Evolutionary conservation across 2,797 vertebrate species (phyloP).

Genomic region (Sebastes glaucus): DNA sequence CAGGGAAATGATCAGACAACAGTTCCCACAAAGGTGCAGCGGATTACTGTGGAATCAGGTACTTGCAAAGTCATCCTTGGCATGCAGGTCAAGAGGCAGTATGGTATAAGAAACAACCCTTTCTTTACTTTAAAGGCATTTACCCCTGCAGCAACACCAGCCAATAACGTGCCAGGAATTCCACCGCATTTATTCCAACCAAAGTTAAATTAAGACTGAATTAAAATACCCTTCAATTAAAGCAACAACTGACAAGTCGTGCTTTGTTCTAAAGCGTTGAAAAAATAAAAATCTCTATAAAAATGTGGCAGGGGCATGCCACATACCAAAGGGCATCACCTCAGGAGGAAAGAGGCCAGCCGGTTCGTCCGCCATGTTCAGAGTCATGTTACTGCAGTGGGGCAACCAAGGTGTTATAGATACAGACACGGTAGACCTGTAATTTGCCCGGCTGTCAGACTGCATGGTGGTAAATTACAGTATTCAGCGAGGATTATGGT

Average conservation of each 20-base stretch:
- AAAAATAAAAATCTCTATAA: slow-evolving; percentile 36
- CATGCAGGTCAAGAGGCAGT: slow-evolving; percentile 49
- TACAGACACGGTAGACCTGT: slow-evolving; percentile 73
- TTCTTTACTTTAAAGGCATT: slow-evolving; percentile 32
- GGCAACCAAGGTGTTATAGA: slow-evolving; percentile 70
- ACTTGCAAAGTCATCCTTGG: slow-evolving; percentile 64
- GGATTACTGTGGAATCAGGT: slow-evolving; percentile 42
- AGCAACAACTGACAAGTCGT: slow-evolving; percentile 48
- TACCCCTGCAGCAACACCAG: slow-evolving; percentile 24
- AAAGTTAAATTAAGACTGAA: slow-evolving; percentile 60
- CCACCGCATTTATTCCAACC: slow-evolving; percentile 29
- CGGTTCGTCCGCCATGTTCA: slow-evolving; percentile 32
- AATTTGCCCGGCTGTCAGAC: slow-evolving; percentile 80
- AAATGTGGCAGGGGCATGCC: slow-evolving; percentile 55
- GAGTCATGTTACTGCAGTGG: slow-evolving; percentile 52
- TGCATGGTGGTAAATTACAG: slow-evolving; percentile 78
- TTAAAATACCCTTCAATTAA: slow-evolving; percentile 73
- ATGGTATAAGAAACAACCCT: not conserved
- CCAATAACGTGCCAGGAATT: slow-evolving; percentile 45
- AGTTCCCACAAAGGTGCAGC: slow-evolving; percentile 11
- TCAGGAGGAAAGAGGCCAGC: slow-evolving; percentile 39
- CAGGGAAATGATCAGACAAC: slow-evolving; percentile 24
- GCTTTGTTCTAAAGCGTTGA: slow-evolving; percentile 22
- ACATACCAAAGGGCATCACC: slow-evolving; percentile 73
- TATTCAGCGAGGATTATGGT: slow-evolving; percentile 76